Evolutionary conservation across 2,888 invertebrate genomes (phyloP).

Genomic region (Cataglyphis rosenhaueri): DNA sequence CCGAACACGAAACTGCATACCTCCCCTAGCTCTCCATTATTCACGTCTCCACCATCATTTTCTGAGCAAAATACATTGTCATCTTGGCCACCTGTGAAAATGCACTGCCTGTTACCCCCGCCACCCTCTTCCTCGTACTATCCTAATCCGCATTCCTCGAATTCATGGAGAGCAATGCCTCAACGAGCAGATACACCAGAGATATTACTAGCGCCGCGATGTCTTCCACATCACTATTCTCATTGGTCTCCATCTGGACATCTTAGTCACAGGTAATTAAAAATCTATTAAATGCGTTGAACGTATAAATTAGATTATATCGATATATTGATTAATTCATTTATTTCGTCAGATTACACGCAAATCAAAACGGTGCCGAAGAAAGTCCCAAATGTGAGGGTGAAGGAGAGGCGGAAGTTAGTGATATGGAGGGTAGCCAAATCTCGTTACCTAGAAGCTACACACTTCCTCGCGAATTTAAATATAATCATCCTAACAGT

Average conservation of each 20-base stretch:
- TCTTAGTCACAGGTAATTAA: constrained; percentile 78
- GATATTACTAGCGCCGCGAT: constrained; percentile 91
- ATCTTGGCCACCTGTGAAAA: constrained; percentile 84
- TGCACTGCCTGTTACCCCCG: constrained; percentile 83
- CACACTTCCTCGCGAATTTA: constrained; percentile 94
- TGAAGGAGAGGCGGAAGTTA: constrained; percentile 81
- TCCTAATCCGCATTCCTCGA: constrained; percentile 79
- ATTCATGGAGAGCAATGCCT: constrained; percentile 81
- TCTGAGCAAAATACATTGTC: constrained; percentile 75
- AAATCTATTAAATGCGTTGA: neutral
- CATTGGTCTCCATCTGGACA: constrained; percentile 81
- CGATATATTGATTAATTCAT: neutral
- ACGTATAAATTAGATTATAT: neutral
- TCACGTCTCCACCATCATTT: constrained; percentile 73
- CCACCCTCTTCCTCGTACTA: constrained; percentile 80
- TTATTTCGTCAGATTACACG: constrained; percentile 61
- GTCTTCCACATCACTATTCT: constrained; percentile 82
- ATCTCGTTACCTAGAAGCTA: constrained; percentile 94
- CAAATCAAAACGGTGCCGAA: constrained; percentile 70
- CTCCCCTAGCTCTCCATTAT: constrained; percentile 80
- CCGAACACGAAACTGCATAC: constrained; percentile 87
- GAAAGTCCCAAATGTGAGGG: constrained; percentile 78
- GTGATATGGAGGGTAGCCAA: constrained; percentile 86
- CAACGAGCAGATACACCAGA: constrained; percentile 90
- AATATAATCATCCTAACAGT: constrained; percentile 87